Evolutionary conservation across 2,888 invertebrate species (phyloP), one percentile per base, ranked within the genome.

Genomic region (Cepaea hortensis): DNA sequence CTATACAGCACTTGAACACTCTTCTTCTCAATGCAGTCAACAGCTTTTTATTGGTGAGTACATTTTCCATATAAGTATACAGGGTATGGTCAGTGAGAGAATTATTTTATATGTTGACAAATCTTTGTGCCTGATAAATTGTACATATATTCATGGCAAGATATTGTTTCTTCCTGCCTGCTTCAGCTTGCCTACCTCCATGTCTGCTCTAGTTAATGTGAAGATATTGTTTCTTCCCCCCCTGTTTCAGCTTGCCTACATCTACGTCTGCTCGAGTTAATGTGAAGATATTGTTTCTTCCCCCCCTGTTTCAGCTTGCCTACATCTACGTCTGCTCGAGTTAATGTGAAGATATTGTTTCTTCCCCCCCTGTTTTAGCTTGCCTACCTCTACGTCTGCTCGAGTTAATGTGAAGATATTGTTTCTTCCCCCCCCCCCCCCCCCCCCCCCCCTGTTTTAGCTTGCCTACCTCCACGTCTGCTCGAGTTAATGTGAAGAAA

Each of bases 401-500:
- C 84, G 88, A 48, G 85, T 85, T 9, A 89, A 87, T n/a, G 46
- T 90, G 79, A 65, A 55, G 6, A 55, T 9, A 3, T 55, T 55
- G 6, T 55, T 6, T 55, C 11, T 18, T 68, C 18, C n/a, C 18
- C 15, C 15, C 15, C 15, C 15, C 15, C 15, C 15, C 15, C 15
- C 15, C 15, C n/a, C n/a, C n/a, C n/a, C n/a, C n/a, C n/a, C 0
- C 18, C n/a, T 18, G n/a, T n/a, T 20, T 18, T 20, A 77, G 50
- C 20, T 20, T 11, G 18, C 50, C 48, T 20, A 70, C 23, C 35
- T 55, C 55, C 7, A 18, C 61, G 3, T 11, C 82, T 55, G 18
- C 9, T 20, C 84, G 88, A 46, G 85, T 85, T 11, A 89, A 87
- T n/a, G 48, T 89, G 79, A 91, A 90, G 82, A 91, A 90, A 84